A percentile compares a stretch with the other conserved stretches of the same genome.
Conservation (phyloP, 2,888 invertebrate species). For the Lamellibrachia columna region DNA sequence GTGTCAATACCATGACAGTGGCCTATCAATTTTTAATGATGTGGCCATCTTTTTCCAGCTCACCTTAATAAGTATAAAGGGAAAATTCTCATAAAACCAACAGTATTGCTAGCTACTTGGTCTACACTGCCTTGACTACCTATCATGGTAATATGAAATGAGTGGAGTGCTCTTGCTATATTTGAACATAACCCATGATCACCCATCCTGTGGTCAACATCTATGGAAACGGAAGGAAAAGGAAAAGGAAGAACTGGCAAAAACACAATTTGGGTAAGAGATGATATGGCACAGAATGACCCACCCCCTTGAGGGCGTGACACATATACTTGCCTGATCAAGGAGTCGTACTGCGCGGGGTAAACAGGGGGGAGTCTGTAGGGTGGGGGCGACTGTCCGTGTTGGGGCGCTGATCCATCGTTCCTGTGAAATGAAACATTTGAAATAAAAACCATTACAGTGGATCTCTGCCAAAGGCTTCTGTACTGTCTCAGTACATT, state of each 20-base stretch:
- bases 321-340: background rate
- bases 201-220: no score
- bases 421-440: background rate
- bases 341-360: background rate
- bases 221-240: no score
- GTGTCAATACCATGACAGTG: background rate
- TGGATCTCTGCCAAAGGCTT: background rate
- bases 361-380: background rate
- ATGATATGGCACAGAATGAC: background rate
- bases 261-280: background rate
- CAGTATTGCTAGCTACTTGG: background rate
- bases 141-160: no score
- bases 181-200: no score
- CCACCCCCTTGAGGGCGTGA: background rate
- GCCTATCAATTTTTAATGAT: background rate
- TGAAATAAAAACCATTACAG: background rate
- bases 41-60: background rate
- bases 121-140: background rate
- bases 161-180: no score
- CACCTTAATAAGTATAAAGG: background rate
- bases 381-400: background rate
- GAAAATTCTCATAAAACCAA: background rate
- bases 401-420: background rate
- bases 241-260: no score
- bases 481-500: no score